phyloP scores from a whole-genome alignment of 2,888 invertebrate species.

The Cactoblastis cactorum region DNA sequence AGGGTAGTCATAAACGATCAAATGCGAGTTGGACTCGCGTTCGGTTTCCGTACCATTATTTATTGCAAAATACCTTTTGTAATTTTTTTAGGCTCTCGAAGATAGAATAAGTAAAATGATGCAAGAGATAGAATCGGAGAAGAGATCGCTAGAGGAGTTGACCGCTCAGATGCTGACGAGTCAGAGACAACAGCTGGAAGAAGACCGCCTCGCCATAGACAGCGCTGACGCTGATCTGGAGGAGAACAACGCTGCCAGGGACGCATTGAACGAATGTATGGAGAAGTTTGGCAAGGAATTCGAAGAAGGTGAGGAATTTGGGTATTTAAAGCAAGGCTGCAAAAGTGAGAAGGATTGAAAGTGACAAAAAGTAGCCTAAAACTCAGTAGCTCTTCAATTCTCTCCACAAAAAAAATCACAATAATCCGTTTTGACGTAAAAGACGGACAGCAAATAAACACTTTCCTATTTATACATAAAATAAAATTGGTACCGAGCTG shows the following conservation, averaged over 20 bases:
- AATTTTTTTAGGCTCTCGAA: constrained; percentile 5
- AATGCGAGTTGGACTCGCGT: too few species aligned
- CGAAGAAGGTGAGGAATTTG: constrained; percentile 48
- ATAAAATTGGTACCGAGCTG: too few species aligned
- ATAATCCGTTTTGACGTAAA: too few species aligned
- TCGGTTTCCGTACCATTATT: not conserved
- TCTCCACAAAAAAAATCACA: too few species aligned
- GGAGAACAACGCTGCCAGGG: constrained; percentile 37
- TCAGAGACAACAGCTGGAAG: constrained; percentile 32
- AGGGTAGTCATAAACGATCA: too few species aligned
- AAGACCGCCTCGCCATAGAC: constrained; percentile 40
- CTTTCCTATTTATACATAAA: too few species aligned
- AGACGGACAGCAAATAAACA: too few species aligned
- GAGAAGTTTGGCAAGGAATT: constrained; percentile 53
- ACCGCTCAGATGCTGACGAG: constrained; percentile 33
- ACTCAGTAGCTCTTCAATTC: too few species aligned
- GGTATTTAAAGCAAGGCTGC: too few species aligned
- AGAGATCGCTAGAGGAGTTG: constrained; percentile 33
- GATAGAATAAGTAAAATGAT: constrained; percentile 36
- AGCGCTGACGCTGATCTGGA: constrained; percentile 41
- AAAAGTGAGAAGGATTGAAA: too few species aligned
- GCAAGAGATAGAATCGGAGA: constrained; percentile 39
- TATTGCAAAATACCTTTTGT: too few species aligned
- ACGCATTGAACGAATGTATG: constrained; percentile 37
- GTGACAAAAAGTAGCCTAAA: too few species aligned